Evolutionary conservation across 2,888 invertebrate species (phyloP), one percentile per base, ranked within the genome.

Genomic region (Nemoura dubitans): DNA sequence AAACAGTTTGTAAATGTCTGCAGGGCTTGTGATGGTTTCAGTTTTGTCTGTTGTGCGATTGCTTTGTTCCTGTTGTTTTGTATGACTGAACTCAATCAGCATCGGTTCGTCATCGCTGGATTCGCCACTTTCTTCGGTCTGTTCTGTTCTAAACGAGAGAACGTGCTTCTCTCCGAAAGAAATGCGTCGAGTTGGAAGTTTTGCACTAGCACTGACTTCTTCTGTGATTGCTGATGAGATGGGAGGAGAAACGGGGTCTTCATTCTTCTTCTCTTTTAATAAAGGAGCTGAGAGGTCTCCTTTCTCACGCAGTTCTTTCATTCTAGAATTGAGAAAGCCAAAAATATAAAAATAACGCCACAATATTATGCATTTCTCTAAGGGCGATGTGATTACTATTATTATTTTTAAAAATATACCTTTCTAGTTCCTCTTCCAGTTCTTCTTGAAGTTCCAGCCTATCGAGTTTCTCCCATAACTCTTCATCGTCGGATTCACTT

Each of bases 371-470:
- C n/a, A n/a, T n/a, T n/a, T n/a, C n/a, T n/a, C n/a, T n/a, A n/a
- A n/a, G n/a, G n/a, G n/a, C n/a, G n/a, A n/a, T n/a, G n/a, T n/a
- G n/a, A n/a, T n/a, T n/a, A n/a, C n/a, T n/a, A n/a, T n/a, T 25
- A 0, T 80, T 42, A 14, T 14, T 2, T 27, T 81, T n/a, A n/a
- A n/a, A n/a, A n/a, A 43, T 76, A 85, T 86, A 89, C 89, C 89
- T 90, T 76, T 90, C 89, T 86, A 91, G 86, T 89, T 92, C 93
- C 91, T 93, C 92, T 87, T 93, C 91, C 89, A 94, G 92, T 90
- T 93, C 93, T 91, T 95, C 95, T 90, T 94, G 93, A 85, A 93
- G 90, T 89, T 94, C 94, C 87, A 94, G 91, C 90, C 93, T 93
- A 90, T 95, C 95, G 86, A 95, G 91, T 89, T 92, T 91, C 25